These are phyloP conservation scores for Drosophila neotestacea DNA, from an alignment of 2,888 invertebrate species.

Conservation along the genomic window DNA sequence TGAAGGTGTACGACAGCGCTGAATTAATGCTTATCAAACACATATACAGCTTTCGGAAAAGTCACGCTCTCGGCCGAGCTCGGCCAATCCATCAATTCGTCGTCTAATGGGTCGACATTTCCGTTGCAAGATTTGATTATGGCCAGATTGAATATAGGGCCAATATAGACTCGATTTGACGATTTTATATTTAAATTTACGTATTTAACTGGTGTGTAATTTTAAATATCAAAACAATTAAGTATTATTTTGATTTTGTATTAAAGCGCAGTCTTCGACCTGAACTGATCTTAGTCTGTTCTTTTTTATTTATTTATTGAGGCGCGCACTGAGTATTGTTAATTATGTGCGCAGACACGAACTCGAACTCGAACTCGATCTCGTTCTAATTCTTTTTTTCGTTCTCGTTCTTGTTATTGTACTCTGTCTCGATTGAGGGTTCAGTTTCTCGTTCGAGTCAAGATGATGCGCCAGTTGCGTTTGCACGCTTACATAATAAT, in stretches of 20 bases:
- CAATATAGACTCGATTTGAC: conserved; percentile 54
- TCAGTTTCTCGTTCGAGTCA: conserved; percentile 5
- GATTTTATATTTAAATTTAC: conserved; percentile 33
- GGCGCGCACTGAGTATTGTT: conserved; percentile 60
- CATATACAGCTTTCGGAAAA: conserved; percentile 37
- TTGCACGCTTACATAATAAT: conserved; percentile 82
- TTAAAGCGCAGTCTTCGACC: conserved; percentile 52
- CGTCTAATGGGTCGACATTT: conserved; percentile 46
- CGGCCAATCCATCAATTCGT: conserved; percentile 46
- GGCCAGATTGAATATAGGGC: conserved; percentile 32
- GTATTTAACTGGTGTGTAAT: conserved; percentile 17
- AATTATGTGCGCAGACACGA: conserved; percentile 51
- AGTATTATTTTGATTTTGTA: conserved; percentile 66
- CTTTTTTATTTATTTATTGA: conserved; percentile 13
- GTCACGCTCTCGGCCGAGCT: conserved; percentile 50
- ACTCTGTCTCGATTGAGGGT: conserved; percentile 3
- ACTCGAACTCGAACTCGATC: conserved; percentile 10
- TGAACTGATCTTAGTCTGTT: conserved; percentile 26
- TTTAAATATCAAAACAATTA: conserved; percentile 12
- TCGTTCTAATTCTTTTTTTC: conserved; percentile 2
- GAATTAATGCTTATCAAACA: conserved; percentile 43
- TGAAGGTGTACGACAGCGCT: no score
- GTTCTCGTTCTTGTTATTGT: conserved; percentile 2
- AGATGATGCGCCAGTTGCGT: conserved; percentile 63
- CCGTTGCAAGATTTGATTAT: conserved; percentile 57